phyloP scores from a whole-genome alignment of 2,113 vertebrate species.

The Sinocyclocheilus anophthalmus region DNA sequence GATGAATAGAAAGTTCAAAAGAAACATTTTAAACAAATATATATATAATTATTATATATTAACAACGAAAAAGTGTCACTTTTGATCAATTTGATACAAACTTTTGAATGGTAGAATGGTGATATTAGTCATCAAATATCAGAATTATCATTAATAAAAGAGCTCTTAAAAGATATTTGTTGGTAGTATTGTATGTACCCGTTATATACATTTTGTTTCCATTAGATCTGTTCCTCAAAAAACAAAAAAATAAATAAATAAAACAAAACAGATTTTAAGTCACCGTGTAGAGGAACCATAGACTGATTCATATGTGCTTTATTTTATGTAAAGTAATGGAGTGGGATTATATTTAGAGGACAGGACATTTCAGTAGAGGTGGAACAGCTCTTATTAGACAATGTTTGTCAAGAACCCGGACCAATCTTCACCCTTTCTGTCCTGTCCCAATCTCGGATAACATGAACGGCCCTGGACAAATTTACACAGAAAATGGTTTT shows the following conservation, averaged over 20 bases:
- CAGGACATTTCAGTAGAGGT: background rate
- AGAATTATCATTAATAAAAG: background rate
- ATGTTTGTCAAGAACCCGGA: slow-evolving; percentile 77
- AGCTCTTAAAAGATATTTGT: background rate
- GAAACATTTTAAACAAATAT: too few species aligned
- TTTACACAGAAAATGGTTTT: slow-evolving; percentile 86
- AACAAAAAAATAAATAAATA: background rate
- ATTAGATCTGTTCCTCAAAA: background rate
- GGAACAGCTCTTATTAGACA: slow-evolving; percentile 56
- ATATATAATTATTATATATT: too few species aligned
- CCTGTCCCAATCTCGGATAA: slow-evolving; percentile 73
- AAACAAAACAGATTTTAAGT: background rate
- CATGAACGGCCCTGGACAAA: slow-evolving; percentile 78
- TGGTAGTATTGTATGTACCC: background rate
- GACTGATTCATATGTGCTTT: background rate
- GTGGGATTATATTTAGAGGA: background rate
- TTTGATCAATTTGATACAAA: background rate
- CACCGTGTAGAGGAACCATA: background rate
- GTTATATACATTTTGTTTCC: background rate
- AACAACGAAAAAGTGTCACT: too few species aligned
- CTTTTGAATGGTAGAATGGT: background rate
- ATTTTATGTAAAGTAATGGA: slow-evolving; percentile 3
- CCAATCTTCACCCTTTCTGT: slow-evolving; percentile 81
- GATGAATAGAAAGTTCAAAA: too few species aligned
- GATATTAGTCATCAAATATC: background rate